Conservation (phyloP, 2,888 invertebrate genomes). For the Lampropteryx suffumata region DNA sequence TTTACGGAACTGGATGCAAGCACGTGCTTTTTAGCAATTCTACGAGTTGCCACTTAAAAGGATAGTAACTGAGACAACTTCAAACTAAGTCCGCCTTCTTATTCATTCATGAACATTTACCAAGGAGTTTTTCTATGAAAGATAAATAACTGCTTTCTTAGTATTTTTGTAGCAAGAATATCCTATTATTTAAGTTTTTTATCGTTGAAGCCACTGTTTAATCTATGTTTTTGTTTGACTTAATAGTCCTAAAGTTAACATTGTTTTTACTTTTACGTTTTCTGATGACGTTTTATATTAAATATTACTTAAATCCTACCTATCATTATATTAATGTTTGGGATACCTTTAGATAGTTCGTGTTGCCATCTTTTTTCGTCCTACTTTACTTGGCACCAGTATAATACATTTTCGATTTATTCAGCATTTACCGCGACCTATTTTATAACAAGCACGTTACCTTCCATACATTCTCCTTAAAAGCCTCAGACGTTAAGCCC, state of each 20-base stretch:
- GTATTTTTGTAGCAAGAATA: conserved; percentile 32
- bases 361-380: too few species aligned
- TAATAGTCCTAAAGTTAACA: conserved; percentile 9
- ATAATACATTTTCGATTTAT: conserved; percentile 14
- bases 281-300: neutral
- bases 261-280: neutral
- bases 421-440: conserved; percentile 17
- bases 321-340: too few species aligned
- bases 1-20: conserved; percentile 62
- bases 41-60: conserved; percentile 49
- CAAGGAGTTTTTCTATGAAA: conserved; percentile 36
- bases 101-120: conserved; percentile 51
- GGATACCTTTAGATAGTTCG: too few species aligned
- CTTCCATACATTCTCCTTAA: conserved; percentile 31
- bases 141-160: conserved; percentile 36
- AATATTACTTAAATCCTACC: too few species aligned
- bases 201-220: conserved; percentile 5
- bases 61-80: conserved; percentile 51
- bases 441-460: conserved; percentile 16
- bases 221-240: conserved; percentile 14
- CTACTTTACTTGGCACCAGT: neutral
- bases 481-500: conserved; percentile 38
- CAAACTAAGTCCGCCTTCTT: conserved; percentile 47
- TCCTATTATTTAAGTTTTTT: conserved; percentile 34
- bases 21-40: conserved; percentile 75